Evolutionary conservation across 2,797 vertebrate species (phyloP), one percentile per base, ranked within the genome.

Genomic region (Ctenopoma kingsleyae): DNA sequence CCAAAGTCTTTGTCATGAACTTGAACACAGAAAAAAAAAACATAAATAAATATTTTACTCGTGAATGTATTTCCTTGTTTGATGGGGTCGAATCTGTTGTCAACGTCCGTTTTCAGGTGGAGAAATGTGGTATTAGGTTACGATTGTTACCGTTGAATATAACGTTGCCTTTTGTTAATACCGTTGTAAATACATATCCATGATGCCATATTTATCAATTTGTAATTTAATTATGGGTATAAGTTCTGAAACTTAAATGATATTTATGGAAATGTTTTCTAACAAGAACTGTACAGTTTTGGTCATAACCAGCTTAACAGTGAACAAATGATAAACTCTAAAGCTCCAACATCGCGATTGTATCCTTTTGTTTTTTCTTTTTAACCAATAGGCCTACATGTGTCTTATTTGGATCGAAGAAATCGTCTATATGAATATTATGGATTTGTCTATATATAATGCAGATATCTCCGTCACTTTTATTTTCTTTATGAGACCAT

Each of bases 1-100:
- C 98, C 97, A 99, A 99, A 99, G 97, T 99, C 96, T 97, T 99
- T 97, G 96, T 99, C 97, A 98, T 98, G 96, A 98, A 99, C 95
- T 98, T 96, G 96, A 95, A 95, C 84, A 90, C 84, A 90, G 80
- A 90, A 92, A 94, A 92, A 92, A 91, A 93, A 94, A 92, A 84
- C 92, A 83, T 91, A 94, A 93, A 94, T 93, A 93, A 93, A 93
- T 95, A 98, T 91, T 98, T 97, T 96, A 97, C 95, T 97, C 96
- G 97, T 98, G 98, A 99, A 99, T 99, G 98, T 99, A 99, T 97
- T 95, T 97, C 95, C 95, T 97, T 95, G 96, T 99, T 96, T 96
- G 95, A 97, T 97, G 96, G 96, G 96, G 95, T 98, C 94, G 90
- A 96, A 96, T 95, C 91, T 97, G 96, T 96, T 96, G 95, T 97